Evolutionary conservation across 2,113 vertebrate genomes (phyloP), one percentile per base, ranked within the genome.

Genomic region (Poeciliopsis turrubarensis): DNA sequence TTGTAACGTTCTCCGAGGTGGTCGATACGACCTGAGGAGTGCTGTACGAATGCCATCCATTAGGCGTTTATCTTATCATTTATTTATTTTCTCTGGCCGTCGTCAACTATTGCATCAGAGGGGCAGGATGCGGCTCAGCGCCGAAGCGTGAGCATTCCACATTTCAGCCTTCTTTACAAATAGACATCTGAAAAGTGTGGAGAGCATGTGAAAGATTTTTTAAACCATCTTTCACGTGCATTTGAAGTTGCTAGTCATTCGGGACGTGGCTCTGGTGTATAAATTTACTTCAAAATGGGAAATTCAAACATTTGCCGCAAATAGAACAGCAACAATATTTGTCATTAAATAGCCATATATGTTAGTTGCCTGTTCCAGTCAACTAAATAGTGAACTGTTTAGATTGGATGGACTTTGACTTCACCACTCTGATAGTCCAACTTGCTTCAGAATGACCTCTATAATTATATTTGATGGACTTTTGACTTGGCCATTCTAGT

Each of bases 51-150:
- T 13, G 4, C 34, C 6, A 5, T n/a, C 25, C 11, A 13, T 37
- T 37, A 13, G 13, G 6, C 13, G 8, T 41, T 66, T 41, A 34
- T 27, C n/a, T 41, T 14, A 27, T 66, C 64, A 37, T 65, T 65
- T 65, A 65, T 65, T 66, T 26, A 66, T 66, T n/a, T 57, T 26
- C 65, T 63, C 61, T 63, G 61, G 15, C 30, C 2, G 19, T 22
- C 6, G 6, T 31, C 61, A 31, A 22, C 14, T 17, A 19, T 32
- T 64, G 19, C 8, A 13, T 65, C 63, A 34, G 63, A 25, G 17
- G 51, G 11, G 4, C 63, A 13, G 31, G 22, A 37, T 57, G 22
- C 25, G 9, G 17, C 51, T 57, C 17, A 19, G 44, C 1, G 17
- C 17, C 44, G 19, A 6, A 47, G 44, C 10, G n/a, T 57, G 22